These are phyloP conservation scores for Drosophila parabipectinata DNA, from an alignment of 1,140 invertebrate genomes.

Conservation along the genomic window DNA sequence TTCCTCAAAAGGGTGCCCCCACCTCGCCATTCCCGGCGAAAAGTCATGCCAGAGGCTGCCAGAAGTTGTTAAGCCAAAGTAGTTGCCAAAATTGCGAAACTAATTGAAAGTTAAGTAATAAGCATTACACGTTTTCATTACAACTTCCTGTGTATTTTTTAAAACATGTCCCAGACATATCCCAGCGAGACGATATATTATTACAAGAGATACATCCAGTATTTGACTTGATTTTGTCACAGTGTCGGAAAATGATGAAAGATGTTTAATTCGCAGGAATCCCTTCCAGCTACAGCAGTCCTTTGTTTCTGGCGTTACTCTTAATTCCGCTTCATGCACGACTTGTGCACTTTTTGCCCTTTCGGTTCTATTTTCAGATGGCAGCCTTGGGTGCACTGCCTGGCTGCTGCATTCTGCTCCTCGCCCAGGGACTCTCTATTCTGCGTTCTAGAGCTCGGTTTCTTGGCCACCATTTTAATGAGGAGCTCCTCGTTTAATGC, in stretches of 20 bases:
- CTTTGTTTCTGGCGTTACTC: conserved; percentile 33
- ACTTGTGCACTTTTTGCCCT: conserved; percentile 23
- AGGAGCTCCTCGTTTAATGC: conserved; percentile 25
- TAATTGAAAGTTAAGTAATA: conserved; percentile 1
- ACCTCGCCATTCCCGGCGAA: no score
- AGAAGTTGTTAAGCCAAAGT: neutral
- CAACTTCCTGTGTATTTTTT: neutral
- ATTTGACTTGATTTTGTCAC: neutral
- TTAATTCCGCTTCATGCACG: conserved; percentile 50
- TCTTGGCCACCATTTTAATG: conserved; percentile 41
- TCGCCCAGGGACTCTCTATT: neutral
- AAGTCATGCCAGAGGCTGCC: no score
- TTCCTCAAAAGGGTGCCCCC: conserved; percentile 12
- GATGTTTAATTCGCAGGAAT: conserved; percentile 33
- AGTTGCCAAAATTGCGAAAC: neutral
- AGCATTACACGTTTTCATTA: neutral
- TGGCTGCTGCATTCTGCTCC: neutral
- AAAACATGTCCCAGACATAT: neutral
- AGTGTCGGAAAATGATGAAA: conserved; percentile 3
- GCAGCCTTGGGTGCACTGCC: conserved; percentile 3
- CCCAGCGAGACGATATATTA: no score
- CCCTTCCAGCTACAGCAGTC: conserved; percentile 21
- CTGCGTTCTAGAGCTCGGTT: conserved; percentile 3
- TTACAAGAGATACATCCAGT: neutral
- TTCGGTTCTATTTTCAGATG: conserved; percentile 32